These are phyloP conservation scores for Phasia obesa DNA, from an alignment of 2,888 invertebrate species.

Conservation along the genomic window DNA sequence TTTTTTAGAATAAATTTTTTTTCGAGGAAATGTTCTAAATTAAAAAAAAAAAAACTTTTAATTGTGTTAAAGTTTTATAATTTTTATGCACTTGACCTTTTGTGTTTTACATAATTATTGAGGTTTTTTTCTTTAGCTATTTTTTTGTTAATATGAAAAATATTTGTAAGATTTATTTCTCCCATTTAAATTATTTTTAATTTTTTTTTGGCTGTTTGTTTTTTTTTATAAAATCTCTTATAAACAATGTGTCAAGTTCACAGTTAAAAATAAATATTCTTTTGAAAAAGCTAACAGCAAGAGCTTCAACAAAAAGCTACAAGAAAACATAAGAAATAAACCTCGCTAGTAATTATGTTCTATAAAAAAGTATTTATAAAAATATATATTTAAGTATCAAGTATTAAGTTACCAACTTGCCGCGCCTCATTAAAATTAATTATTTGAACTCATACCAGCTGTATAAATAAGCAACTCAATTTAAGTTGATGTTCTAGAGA, in stretches of 20 bases:
- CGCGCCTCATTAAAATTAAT: slow-evolving; percentile 71
- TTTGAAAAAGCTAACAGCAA: background rate
- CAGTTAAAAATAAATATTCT: background rate
- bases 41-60: too few species aligned
- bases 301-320: background rate
- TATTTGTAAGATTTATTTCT: too few species aligned
- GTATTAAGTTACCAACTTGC: slow-evolving; percentile 61
- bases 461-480: slow-evolving; percentile 41
- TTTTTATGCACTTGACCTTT: too few species aligned
- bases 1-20: too few species aligned
- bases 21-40: too few species aligned
- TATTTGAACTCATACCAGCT: slow-evolving; percentile 57
- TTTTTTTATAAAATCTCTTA: background rate
- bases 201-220: too few species aligned
- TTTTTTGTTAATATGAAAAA: too few species aligned
- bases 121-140: too few species aligned
- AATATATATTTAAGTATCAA: slow-evolving; percentile 20
- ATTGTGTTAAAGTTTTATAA: too few species aligned
- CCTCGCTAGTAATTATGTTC: slow-evolving; percentile 5
- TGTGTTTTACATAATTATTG: too few species aligned
- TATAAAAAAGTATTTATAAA: slow-evolving; percentile 6
- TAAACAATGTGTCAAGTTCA: background rate
- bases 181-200: too few species aligned
- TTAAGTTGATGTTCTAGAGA: slow-evolving; percentile 39
- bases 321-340: background rate